Evolutionary conservation across 2,113 vertebrate genomes (phyloP).

Genomic region (Ptyas mucosa): DNA sequence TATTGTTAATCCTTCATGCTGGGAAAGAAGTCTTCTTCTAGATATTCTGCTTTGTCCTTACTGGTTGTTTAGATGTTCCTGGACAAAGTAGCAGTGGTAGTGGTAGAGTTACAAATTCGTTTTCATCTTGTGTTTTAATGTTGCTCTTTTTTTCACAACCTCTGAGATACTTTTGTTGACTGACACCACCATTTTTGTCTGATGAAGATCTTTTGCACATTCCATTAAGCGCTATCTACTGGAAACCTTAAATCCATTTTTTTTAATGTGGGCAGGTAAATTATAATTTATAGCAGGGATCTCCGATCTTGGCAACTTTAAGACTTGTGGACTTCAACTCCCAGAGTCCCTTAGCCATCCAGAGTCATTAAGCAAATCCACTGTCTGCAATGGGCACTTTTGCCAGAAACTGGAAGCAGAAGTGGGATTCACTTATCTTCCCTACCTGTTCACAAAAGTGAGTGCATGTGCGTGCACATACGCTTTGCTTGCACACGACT

Average conservation of each 20-base stretch:
- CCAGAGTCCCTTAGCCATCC: no score
- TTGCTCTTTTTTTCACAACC: neutral
- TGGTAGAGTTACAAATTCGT: neutral
- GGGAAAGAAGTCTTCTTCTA: neutral
- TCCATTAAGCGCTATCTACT: neutral
- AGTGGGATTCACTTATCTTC: no score
- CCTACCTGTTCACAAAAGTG: no score
- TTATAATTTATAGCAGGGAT: neutral
- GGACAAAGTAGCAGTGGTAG: neutral
- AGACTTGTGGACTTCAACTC: no score
- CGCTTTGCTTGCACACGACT: accelerated
- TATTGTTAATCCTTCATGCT: neutral
- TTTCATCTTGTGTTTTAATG: neutral
- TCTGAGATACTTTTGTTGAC: neutral
- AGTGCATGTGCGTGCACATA: no score
- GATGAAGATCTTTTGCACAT: neutral
- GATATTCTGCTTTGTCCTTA: neutral
- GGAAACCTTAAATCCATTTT: neutral
- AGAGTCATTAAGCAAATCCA: no score
- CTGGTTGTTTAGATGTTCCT: neutral
- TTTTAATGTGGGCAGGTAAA: neutral
- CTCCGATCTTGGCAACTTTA: no score
- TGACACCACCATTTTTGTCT: neutral
- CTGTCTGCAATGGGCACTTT: no score
- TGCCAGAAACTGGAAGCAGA: no score